These are phyloP conservation scores for Prosopocoilus inquinatus DNA, from an alignment of 2,888 invertebrate genomes.

Conservation along the genomic window DNA sequence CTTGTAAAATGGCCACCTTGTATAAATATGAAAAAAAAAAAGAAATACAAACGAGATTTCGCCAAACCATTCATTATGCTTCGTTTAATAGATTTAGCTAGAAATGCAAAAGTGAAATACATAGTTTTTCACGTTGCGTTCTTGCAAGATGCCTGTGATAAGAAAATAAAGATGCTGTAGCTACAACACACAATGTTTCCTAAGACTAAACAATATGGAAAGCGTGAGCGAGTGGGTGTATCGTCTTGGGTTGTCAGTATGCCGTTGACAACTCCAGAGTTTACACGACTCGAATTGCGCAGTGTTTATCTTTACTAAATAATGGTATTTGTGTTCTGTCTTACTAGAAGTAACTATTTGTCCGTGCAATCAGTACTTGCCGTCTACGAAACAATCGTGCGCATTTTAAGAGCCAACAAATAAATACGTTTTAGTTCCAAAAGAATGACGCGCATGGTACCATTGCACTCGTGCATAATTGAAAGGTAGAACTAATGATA, in stretches of 20 bases:
- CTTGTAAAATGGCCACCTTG: no score
- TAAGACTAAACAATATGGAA: background rate
- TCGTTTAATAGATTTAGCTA: no score
- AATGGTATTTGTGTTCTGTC: slow-evolving; percentile 35
- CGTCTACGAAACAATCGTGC: slow-evolving; percentile 1
- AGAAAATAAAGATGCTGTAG: no score
- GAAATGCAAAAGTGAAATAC: no score
- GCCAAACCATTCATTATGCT: no score
- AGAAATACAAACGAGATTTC: no score
- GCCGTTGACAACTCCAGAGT: slow-evolving; percentile 19
- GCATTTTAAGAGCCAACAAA: background rate
- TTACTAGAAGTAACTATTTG: slow-evolving; percentile 25
- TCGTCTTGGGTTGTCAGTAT: slow-evolving; percentile 13
- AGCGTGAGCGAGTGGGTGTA: slow-evolving; percentile 24
- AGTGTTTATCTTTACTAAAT: slow-evolving; percentile 40
- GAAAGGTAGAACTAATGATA: no score
- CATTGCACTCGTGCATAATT: no score
- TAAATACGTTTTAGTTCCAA: background rate
- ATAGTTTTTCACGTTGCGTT: no score
- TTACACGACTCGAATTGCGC: slow-evolving; percentile 35
- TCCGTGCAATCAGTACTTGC: slow-evolving; percentile 20
- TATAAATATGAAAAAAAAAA: no score
- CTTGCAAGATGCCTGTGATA: background rate
- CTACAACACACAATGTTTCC: background rate
- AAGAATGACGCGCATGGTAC: no score